Conservation (phyloP, 2,113 vertebrate genomes). For the Xerus inauris region DNA sequence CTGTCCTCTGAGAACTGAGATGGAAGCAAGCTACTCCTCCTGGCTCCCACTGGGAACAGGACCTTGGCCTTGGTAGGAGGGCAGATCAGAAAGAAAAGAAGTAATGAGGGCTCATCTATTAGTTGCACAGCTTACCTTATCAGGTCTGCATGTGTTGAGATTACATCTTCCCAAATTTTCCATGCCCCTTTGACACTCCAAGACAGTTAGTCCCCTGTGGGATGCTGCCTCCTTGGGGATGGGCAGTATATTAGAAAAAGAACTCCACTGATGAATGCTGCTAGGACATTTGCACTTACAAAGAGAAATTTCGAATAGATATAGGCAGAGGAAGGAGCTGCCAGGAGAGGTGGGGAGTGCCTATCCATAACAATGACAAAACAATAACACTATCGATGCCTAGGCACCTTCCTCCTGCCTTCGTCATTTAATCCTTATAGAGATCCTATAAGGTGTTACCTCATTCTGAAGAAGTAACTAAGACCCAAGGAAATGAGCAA, state of each 20-base stretch:
- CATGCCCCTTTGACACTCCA: not conserved
- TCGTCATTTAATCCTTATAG: not conserved
- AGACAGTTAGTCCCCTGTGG: not conserved
- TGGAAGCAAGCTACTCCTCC: not conserved
- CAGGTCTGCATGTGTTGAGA: not conserved
- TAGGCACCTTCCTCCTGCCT: not conserved
- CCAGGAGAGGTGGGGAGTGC: not conserved
- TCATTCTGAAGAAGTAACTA: not conserved
- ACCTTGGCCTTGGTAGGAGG: too few relatives aligned
- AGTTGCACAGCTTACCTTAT: not conserved
- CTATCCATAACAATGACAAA: not conserved
- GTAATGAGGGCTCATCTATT: not conserved
- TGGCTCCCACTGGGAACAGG: not conserved
- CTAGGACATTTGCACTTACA: not conserved
- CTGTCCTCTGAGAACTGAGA: not conserved
- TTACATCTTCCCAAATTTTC: not conserved
- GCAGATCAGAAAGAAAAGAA: not conserved
- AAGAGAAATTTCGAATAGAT: not conserved
- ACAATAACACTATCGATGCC: not conserved
- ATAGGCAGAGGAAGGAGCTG: not conserved
- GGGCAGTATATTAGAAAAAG: not conserved
- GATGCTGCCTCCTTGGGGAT: not conserved
- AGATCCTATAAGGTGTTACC: not conserved
- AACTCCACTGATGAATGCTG: not conserved
- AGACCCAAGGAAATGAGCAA: not conserved